Percentiles rank a stretch among this genome's conserved stretches.
These are phyloP conservation scores for Omphaloscelis lunosa DNA, from an alignment of 2,888 invertebrate genomes.

Conservation along the genomic window DNA sequence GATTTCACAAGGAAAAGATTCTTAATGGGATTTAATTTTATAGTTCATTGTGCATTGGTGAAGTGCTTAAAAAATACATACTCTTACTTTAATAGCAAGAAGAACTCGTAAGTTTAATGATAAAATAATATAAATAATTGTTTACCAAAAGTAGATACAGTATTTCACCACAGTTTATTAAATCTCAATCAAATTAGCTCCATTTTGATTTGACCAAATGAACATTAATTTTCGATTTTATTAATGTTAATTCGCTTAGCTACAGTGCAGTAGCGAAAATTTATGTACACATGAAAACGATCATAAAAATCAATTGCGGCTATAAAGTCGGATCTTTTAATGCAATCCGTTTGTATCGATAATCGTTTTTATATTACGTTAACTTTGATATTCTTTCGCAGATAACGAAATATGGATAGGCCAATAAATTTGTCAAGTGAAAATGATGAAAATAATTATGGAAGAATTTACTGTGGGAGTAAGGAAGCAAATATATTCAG, in stretches of 20 bases:
- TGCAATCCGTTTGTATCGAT: constrained; percentile 61
- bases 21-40: constrained; percentile 2
- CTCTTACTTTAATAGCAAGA: too few species aligned
- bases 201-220: constrained; percentile 40
- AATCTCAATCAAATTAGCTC: constrained; percentile 28
- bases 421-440: constrained; percentile 8
- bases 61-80: background rate
- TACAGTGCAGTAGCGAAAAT: constrained; percentile 68
- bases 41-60: background rate
- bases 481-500: background rate
- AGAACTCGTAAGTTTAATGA: background rate
- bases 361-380: constrained; percentile 65
- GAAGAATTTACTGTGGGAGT: background rate
- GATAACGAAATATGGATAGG: constrained; percentile 24
- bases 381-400: constrained; percentile 61
- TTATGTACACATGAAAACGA: constrained; percentile 68
- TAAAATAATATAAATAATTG: background rate
- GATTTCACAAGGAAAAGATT: constrained; percentile 22
- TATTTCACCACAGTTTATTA: constrained; percentile 7
- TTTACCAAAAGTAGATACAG: background rate
- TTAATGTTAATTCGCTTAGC: constrained; percentile 62
- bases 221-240: constrained; percentile 54
- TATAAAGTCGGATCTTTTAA: constrained; percentile 69
- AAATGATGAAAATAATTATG: background rate
- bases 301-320: constrained; percentile 71